A percentile compares a stretch with the other conserved stretches of the same genome.
Evolutionary conservation across 2,888 invertebrate genomes (phyloP).

Genomic region (Brachynemurus nebulosus): DNA sequence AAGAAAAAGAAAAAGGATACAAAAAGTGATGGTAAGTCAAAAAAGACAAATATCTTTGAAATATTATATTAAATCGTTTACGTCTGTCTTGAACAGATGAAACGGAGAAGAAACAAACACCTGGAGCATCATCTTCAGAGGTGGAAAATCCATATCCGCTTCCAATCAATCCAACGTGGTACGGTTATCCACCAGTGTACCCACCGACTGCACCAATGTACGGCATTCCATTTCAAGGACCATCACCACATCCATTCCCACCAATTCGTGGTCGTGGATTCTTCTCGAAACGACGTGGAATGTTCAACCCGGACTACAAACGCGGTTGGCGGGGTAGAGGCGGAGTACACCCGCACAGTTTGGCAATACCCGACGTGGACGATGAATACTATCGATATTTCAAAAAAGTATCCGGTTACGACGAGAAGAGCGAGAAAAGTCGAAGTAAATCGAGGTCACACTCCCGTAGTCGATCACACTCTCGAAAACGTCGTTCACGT

Average conservation of each 20-base stretch:
- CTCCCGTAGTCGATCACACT: slow-evolving; percentile 28
- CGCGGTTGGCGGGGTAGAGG: slow-evolving; percentile 20
- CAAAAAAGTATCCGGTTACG: slow-evolving; percentile 41
- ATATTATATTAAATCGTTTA: neutral
- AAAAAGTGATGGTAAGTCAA: slow-evolving; percentile 8
- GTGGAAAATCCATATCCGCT: neutral
- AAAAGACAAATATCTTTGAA: neutral
- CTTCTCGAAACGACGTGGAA: slow-evolving; percentile 22
- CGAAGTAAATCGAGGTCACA: slow-evolving; percentile 23
- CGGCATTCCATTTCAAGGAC: slow-evolving; percentile 9
- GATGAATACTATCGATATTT: slow-evolving; percentile 43
- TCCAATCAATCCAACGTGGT: slow-evolving; percentile 11
- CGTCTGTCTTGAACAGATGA: neutral
- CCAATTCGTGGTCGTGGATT: slow-evolving; percentile 22
- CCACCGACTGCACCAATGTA: slow-evolving; percentile 9
- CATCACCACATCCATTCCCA: slow-evolving; percentile 24
- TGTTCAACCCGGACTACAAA: slow-evolving; percentile 29
- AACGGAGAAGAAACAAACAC: no score
- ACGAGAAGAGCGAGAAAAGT: slow-evolving; percentile 31
- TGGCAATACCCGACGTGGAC: slow-evolving; percentile 17
- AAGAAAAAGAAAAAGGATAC: slow-evolving; percentile 24
- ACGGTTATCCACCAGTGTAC: slow-evolving; percentile 12
- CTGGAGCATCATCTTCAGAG: neutral
- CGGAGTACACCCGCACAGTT: slow-evolving; percentile 16
- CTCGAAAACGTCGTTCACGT: slow-evolving; percentile 29